Conservation (phyloP, 2,113 vertebrate species). For the Tinamus guttatus region DNA sequence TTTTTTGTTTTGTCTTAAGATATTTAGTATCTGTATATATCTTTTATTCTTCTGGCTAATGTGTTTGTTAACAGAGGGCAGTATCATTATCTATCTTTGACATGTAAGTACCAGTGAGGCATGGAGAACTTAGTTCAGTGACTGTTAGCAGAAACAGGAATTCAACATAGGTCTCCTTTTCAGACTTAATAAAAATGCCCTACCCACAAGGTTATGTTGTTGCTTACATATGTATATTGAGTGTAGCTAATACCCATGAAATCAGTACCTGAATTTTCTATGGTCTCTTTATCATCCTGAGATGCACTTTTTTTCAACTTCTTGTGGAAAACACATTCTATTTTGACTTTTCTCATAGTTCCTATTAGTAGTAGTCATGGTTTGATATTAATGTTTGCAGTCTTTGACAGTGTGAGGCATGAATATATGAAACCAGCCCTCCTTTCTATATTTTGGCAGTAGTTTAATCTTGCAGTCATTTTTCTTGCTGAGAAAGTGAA, state of each 20-base stretch:
- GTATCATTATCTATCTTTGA: neutral
- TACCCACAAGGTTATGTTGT: conserved; percentile 20
- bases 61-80: neutral
- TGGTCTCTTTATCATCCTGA: neutral
- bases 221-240: neutral
- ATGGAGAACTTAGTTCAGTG: neutral
- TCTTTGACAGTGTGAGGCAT: conserved; percentile 45
- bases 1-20: neutral
- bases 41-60: neutral
- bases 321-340: conserved; percentile 36
- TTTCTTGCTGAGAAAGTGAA: conserved; percentile 56
- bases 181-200: neutral
- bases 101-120: neutral
- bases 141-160: neutral
- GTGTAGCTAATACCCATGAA: conserved; percentile 38
- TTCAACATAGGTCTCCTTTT: neutral
- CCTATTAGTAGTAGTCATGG: conserved; percentile 59
- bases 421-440: conserved; percentile 44
- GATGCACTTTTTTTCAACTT: neutral
- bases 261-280: conserved; percentile 50
- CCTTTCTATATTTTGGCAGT: conserved; percentile 42
- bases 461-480: conserved; percentile 49
- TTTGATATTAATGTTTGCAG: conserved; percentile 55
- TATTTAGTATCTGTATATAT: neutral
- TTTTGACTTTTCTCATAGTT: conserved; percentile 34